Conservation (phyloP, 2,113 vertebrate species). For the Gavia stellata region DNA sequence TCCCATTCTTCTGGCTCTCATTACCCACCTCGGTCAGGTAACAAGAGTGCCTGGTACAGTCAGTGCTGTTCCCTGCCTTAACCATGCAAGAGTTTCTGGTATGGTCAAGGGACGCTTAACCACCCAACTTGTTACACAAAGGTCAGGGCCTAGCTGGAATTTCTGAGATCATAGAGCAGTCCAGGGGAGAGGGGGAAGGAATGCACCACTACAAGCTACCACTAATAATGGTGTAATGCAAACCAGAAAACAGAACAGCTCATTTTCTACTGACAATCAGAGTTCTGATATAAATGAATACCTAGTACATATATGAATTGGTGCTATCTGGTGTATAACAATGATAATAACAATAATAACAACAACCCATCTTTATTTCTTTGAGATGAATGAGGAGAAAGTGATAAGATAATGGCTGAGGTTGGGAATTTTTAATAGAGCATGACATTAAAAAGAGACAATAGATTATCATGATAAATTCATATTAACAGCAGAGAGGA, state of each 20-base stretch:
- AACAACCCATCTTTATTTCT: not conserved
- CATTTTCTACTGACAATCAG: not conserved
- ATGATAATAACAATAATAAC: not conserved
- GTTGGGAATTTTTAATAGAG: not conserved
- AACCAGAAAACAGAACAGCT: not conserved
- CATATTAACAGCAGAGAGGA: not conserved
- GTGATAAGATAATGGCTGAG: not conserved
- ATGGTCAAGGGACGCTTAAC: too few relatives aligned
- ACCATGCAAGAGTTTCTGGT: too few relatives aligned
- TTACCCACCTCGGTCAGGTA: too few relatives aligned
- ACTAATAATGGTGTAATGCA: not conserved
- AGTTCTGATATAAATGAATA: not conserved
- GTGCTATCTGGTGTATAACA: not conserved
- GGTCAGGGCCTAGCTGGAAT: too few relatives aligned
- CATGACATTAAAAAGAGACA: not conserved
- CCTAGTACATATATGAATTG: not conserved
- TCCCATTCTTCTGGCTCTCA: too few relatives aligned
- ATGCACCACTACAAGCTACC: too few relatives aligned
- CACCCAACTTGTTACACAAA: too few relatives aligned
- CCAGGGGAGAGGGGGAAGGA: too few relatives aligned
- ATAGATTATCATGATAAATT: not conserved
- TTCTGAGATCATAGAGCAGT: too few relatives aligned
- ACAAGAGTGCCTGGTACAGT: too few relatives aligned
- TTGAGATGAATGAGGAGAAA: not conserved
- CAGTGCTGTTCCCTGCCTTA: too few relatives aligned